Conservation (phyloP, 2,113 vertebrate species). For the Platycercus adscitus region DNA sequence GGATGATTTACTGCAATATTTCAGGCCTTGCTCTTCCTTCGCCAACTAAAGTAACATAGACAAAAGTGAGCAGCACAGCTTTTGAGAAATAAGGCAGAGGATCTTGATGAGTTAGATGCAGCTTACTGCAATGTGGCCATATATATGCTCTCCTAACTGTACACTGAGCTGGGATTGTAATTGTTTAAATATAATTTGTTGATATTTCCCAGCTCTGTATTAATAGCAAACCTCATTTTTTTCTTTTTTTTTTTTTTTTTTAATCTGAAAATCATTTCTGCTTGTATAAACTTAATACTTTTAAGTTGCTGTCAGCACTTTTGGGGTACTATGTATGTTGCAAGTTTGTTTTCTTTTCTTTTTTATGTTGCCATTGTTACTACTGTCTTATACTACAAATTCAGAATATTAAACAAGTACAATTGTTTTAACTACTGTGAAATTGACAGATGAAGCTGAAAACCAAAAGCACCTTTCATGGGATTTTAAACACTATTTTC, state of each 20-base stretch:
- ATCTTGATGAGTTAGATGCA: neutral
- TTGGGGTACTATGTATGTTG: neutral
- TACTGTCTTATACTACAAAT: conserved; percentile 68
- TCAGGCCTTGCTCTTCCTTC: conserved; percentile 23
- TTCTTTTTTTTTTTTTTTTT: neutral
- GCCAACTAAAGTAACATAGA: neutral
- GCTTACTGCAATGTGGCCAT: neutral
- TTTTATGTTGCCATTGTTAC: conserved; percentile 55
- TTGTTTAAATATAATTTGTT: neutral
- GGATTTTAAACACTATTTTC: conserved; percentile 92
- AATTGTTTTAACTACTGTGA: conserved; percentile 89
- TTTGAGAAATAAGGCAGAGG: conserved; percentile 4
- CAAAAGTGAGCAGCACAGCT: neutral
- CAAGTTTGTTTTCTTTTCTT: neutral
- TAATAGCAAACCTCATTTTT: neutral
- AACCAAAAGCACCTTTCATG: conserved; percentile 87
- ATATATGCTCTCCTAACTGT: neutral
- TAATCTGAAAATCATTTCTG: neutral
- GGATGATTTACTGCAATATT: conserved; percentile 67
- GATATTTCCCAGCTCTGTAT: neutral
- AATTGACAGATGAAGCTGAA: conserved; percentile 88
- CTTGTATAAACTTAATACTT: neutral
- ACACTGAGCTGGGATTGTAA: neutral
- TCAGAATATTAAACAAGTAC: conserved; percentile 85
- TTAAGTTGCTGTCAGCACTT: neutral